These are phyloP conservation scores for Erythrolamprus reginae DNA, from an alignment of 2,113 vertebrate species.

Conservation along the genomic window DNA sequence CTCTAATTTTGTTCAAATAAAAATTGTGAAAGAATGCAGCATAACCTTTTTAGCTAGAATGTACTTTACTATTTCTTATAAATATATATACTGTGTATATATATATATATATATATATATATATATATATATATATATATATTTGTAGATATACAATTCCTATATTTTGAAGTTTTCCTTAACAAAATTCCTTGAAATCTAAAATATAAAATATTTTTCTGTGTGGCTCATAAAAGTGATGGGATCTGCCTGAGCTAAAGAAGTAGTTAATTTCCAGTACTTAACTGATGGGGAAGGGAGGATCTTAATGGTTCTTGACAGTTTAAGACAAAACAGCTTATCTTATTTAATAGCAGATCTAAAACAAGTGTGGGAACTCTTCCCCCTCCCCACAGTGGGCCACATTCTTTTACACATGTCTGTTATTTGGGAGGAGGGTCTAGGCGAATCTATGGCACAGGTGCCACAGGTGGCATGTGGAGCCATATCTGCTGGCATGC, in stretches of 20 bases:
- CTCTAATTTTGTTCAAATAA: not conserved
- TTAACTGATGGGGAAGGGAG: not conserved
- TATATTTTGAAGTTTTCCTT: not conserved
- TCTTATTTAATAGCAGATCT: not conserved
- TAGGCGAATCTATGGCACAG: too few species aligned
- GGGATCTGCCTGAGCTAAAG: not conserved
- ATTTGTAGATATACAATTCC: not conserved
- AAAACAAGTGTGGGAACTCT: not conserved
- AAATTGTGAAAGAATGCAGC: not conserved
- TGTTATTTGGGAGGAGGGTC: not conserved
- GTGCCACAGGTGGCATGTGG: too few species aligned
- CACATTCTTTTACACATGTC: not conserved
- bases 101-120: too few species aligned
- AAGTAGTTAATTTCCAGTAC: not conserved
- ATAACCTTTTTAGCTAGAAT: not conserved
- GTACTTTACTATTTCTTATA: too few species aligned
- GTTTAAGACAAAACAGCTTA: fast-evolving
- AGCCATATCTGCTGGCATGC: too few species aligned
- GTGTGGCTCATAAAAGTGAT: not conserved
- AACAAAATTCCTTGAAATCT: not conserved
- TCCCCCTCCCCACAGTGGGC: not conserved
- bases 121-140: too few species aligned
- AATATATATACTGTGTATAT: too few species aligned
- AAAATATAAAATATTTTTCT: not conserved
- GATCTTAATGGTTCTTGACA: fast-evolving